These are phyloP conservation scores for Osmerus eperlanus DNA, from an alignment of 2,113 vertebrate genomes.

Conservation along the genomic window DNA sequence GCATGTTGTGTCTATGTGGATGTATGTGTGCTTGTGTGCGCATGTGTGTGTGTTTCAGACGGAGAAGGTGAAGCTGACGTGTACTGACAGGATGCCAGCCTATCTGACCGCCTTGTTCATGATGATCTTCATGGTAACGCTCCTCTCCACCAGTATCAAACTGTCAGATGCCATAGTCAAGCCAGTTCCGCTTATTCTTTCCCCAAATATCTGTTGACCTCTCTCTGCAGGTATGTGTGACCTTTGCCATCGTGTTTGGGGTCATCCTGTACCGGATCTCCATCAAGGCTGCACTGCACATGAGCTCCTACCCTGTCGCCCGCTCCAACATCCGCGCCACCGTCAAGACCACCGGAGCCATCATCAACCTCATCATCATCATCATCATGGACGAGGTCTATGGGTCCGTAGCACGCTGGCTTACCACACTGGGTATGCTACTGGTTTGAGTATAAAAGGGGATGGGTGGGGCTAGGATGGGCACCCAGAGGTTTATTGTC, in stretches of 20 bases:
- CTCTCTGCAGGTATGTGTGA: conserved; percentile 77
- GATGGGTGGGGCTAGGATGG: too few species aligned
- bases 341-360: conserved; percentile 88
- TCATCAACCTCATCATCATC: conserved; percentile 95
- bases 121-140: conserved; percentile 90
- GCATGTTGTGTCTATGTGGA: neutral
- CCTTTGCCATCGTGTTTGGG: conserved; percentile 88
- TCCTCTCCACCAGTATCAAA: neutral
- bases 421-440: conserved; percentile 83
- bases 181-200: too few species aligned
- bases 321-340: conserved; percentile 86
- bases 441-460: too few species aligned
- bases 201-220: too few species aligned
- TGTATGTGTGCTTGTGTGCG: conserved; percentile 14
- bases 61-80: conserved; percentile 90
- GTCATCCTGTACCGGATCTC: conserved; percentile 95
- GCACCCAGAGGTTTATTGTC: neutral
- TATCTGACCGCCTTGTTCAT: conserved; percentile 82
- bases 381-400: conserved; percentile 96
- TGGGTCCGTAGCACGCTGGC: conserved; percentile 84
- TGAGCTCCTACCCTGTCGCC: conserved; percentile 79
- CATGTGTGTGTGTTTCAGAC: conserved; percentile 63
- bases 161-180: neutral
- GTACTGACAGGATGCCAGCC: conserved; percentile 88
- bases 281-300: conserved; percentile 85